Percentiles rank a stretch among this genome's conserved stretches.
phyloP scores from a whole-genome alignment of 1,140 invertebrate genomes.

The Papilio polytes region DNA sequence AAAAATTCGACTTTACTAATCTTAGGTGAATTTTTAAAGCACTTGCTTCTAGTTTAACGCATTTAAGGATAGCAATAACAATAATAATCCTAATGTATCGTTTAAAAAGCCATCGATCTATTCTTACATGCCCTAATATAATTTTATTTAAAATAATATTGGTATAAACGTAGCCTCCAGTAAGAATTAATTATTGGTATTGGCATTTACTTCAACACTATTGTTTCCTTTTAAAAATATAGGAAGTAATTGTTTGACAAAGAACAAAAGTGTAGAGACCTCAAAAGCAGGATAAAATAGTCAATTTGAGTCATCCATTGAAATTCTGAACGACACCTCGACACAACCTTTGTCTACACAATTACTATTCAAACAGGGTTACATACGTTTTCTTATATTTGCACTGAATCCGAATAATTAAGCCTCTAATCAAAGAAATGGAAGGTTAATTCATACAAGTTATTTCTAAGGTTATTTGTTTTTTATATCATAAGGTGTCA shows the following conservation, averaged over 20 bases:
- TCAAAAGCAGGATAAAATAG: slow-evolving; percentile 12
- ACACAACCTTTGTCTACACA: slow-evolving; percentile 24
- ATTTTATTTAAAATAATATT: neutral
- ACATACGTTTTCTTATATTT: slow-evolving; percentile 23
- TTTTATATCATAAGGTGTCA: no score
- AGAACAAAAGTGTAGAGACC: slow-evolving; percentile 24
- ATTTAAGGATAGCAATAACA: neutral
- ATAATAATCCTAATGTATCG: neutral
- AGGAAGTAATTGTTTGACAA: slow-evolving; percentile 15
- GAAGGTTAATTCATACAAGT: neutral
- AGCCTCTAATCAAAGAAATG: neutral
- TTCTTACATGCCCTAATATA: neutral
- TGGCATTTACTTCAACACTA: neutral
- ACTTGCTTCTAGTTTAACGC: neutral
- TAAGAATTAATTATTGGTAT: neutral
- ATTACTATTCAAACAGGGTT: slow-evolving; percentile 22
- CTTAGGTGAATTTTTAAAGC: neutral
- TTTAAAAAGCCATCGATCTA: neutral
- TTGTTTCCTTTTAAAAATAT: neutral
- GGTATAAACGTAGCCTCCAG: neutral
- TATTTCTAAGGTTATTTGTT: no score
- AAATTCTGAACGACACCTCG: neutral
- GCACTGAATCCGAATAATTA: neutral
- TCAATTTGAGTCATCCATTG: neutral
- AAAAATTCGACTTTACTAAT: neutral